Base-by-base conservation (phyloP, 2,888 invertebrate genomes). In the Phaedon cochleariae region DNA sequence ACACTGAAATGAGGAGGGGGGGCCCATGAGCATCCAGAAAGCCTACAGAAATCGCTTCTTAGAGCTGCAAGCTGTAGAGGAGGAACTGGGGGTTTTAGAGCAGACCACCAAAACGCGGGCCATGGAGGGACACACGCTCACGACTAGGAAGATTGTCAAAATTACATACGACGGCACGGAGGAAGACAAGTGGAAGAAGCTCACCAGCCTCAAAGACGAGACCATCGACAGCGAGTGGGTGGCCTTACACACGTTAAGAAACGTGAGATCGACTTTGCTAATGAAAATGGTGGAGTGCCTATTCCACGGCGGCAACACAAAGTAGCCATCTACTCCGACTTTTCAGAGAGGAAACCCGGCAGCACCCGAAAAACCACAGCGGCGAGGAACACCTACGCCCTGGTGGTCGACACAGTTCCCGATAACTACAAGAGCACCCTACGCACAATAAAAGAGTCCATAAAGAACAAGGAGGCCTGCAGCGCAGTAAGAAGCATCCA, bases 11-110 rank as follows among this genome's bases (percentile, higher is more conserved):
- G 1, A 61, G 5, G 2, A 15, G 53, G 6, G 61, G 61, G 18
- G 54, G 54, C 31, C 54, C 61, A 10, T 9, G 53, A 4, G 61
- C 18, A 61, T 61, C 2, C 54, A 61, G 21, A 22, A 22, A 22
- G 6, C 26, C 15, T n/a, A 17, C n/a, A 22, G 26, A 17, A 3
- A 26, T 7, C 12, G 22, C 2, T 51, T 51, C 51, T 22, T 15
- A 2, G 29, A 51, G 17, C 26, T 51, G 12, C 1, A 21, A 12
- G 18, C 34, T 4, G n/a, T 53, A 4, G n/a, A 7, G 12, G 37
- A 12, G 1, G 34, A 31, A 12, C 2, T 54, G 17, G 54, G 22
- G 12, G 20, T 37, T 0, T 7, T 54, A 2, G 54, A 54, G 20
- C 54, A 37, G 9, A 34, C 9, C 12, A 54, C 54, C 1, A 54